Evolutionary conservation across 2,888 invertebrate genomes (phyloP), one percentile per base, ranked within the genome.

Genomic region (Rhamphomyia laevipes): DNA sequence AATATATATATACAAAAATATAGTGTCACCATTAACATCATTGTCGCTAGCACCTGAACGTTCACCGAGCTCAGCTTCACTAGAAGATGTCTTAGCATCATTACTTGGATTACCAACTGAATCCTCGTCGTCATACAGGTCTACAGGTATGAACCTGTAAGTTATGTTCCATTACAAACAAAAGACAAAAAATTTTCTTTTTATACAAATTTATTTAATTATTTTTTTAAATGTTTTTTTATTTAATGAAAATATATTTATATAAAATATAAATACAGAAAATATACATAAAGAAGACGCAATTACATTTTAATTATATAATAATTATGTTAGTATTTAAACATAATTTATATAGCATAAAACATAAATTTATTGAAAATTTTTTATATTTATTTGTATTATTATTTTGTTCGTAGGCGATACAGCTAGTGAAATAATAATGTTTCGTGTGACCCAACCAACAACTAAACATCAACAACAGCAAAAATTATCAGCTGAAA

Each of bases 1-100:
- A 30, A 33, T 17, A 35, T 18, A 27, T 27, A 27, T 27, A 27
- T 27, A 27, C 23, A 27, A 27, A 27, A n/a, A 17, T 51, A 42
- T 41, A 51, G 53, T 42, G 42, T 21, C 49, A 51, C 52, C 52
- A 42, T 37, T 53, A 45, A 51, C 51, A 51, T 40, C 53, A 51
- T 47, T 56, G 41, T 47, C 55, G 48, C 56, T 62, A 63, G 65
- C 64, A 63, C 73, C 77, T 61, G 73, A 77, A 63, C 75, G 77
- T 65, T 82, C 82, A 56, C 83, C 84, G 64, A 82, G 85, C 63
- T 86, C 86, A 59, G 86, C 90, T 52, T 93, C 92, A 57, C 76
- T 93, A 67, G 92, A 93, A 77, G 92, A 93, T 76, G 92, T 93
- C 57, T 77, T 93, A 73, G 90, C 93, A 73, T 89, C 91, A 57